These are phyloP conservation scores for Falco cherrug DNA, from an alignment of 2,797 vertebrate genomes.

Conservation along the genomic window DNA sequence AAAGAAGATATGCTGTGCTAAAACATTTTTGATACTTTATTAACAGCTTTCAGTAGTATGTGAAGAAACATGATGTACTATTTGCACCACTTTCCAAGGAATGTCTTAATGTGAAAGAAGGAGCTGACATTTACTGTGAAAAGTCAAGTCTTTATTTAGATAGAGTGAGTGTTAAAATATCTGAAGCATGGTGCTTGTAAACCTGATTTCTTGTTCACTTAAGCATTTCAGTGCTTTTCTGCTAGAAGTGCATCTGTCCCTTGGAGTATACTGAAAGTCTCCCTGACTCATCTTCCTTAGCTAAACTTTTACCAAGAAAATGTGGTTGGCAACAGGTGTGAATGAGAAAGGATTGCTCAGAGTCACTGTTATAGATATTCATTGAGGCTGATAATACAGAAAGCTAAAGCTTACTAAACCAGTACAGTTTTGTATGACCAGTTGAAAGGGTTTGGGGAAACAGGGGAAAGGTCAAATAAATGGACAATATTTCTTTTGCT, in stretches of 20 bases:
- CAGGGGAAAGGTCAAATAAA: neutral
- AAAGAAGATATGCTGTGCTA: constrained; percentile 1
- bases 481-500: neutral
- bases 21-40: constrained; percentile 20
- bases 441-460: neutral
- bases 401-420: neutral
- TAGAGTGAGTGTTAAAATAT: constrained; percentile 31
- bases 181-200: constrained; percentile 8
- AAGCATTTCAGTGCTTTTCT: constrained; percentile 30
- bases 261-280: neutral
- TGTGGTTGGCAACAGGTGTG: neutral
- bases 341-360: neutral
- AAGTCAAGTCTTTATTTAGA: constrained; percentile 47
- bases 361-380: neutral
- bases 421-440: neutral
- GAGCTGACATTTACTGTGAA: constrained; percentile 38
- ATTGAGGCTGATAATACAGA: neutral
- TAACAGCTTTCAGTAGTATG: constrained; percentile 26
- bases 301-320: constrained; percentile 23
- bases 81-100: constrained; percentile 15
- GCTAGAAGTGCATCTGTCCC: neutral
- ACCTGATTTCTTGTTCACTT: constrained; percentile 47
- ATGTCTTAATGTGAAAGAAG: constrained; percentile 2
- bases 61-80: constrained; percentile 19
- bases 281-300: neutral